These are phyloP conservation scores for Dryococelus australis DNA, from an alignment of 2,888 invertebrate genomes.

Conservation along the genomic window DNA sequence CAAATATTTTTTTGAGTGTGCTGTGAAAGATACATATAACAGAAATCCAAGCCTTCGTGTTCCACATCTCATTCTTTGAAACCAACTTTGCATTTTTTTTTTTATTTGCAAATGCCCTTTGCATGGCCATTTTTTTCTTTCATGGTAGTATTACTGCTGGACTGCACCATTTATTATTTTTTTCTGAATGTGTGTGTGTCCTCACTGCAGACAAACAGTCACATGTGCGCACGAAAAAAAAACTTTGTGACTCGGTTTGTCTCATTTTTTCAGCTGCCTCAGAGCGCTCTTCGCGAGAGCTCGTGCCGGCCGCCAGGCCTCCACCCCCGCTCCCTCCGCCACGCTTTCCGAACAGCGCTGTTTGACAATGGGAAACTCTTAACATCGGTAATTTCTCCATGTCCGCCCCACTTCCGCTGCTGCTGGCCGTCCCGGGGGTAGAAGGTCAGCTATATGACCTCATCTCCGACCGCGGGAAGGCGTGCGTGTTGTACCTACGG, in stretches of 20 bases:
- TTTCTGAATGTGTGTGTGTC: neutral
- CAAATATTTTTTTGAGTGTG: neutral
- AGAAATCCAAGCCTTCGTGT: neutral
- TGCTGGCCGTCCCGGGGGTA: constrained; percentile 51
- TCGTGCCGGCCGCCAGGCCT: constrained; percentile 57
- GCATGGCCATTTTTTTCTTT: neutral
- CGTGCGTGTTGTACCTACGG: constrained; percentile 69
- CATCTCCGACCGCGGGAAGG: constrained; percentile 66
- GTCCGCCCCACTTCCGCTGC: constrained; percentile 59
- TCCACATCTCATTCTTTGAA: neutral
- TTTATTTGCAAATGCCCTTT: neutral
- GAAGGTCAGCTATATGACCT: constrained; percentile 69
- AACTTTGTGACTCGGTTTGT: constrained; percentile 50
- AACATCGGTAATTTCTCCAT: constrained; percentile 63
- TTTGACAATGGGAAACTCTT: constrained; percentile 81
- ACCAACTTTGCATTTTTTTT: neutral
- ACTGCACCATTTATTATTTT: neutral
- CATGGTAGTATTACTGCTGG: neutral
- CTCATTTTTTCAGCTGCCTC: constrained; percentile 73
- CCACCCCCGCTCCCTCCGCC: constrained; percentile 85
- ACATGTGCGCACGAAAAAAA: neutral
- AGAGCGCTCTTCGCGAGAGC: constrained; percentile 78
- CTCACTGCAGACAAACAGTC: neutral
- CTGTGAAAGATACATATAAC: neutral
- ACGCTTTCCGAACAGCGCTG: constrained; percentile 79